phyloP scores from a whole-genome alignment of 1,140 invertebrate species.

The Parapsyche elsis region DNA sequence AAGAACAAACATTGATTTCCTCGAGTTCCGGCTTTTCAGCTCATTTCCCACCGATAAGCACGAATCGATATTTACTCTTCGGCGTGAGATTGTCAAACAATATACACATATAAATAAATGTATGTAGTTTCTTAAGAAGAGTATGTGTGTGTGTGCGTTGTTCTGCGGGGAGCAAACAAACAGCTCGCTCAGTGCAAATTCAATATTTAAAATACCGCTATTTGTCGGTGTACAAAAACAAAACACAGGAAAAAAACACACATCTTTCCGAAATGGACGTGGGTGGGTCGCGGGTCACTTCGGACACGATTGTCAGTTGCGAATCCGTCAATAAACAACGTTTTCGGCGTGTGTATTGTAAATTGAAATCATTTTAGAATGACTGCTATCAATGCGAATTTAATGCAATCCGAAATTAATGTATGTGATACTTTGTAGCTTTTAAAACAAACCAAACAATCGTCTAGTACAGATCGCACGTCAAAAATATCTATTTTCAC shows the following conservation, averaged over 20 bases:
- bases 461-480: no score
- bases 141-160: not conserved
- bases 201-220: slow-evolving; percentile 34
- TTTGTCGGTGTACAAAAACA: slow-evolving; percentile 8
- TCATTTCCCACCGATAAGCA: not conserved
- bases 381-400: no score
- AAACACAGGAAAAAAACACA: not conserved
- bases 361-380: no score
- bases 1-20: not conserved
- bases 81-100: slow-evolving; percentile 40
- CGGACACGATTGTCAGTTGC: not conserved
- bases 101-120: not conserved
- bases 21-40: not conserved
- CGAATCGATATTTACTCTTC: not conserved
- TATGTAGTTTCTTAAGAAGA: not conserved
- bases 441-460: no score
- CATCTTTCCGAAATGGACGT: not conserved
- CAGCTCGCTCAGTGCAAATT: not conserved
- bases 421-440: no score
- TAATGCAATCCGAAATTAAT: no score
- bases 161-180: not conserved
- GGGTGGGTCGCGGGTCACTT: not conserved
- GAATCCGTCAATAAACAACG: no score
- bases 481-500: no score
- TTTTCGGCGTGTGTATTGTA: no score